Conservation (phyloP, 2,888 invertebrate species). For the Villa cingulata region DNA sequence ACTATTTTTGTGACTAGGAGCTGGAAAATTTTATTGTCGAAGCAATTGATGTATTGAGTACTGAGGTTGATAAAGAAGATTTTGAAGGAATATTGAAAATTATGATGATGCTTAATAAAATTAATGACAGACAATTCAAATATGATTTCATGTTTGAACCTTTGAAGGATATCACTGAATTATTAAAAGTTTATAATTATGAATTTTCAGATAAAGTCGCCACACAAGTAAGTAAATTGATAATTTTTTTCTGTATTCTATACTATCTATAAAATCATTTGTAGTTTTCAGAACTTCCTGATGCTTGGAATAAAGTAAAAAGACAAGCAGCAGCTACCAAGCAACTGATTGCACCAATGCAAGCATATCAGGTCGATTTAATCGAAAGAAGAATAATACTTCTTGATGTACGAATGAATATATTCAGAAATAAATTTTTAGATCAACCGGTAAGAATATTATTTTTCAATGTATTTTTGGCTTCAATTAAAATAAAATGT, state of each 20-base stretch:
- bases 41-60: slow-evolving; percentile 56
- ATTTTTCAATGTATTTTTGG: slow-evolving; percentile 34
- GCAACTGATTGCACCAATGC: slow-evolving; percentile 74
- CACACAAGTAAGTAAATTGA: slow-evolving; percentile 44
- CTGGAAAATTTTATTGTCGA: slow-evolving; percentile 64
- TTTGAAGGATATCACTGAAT: slow-evolving; percentile 68
- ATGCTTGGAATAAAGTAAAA: slow-evolving; percentile 74
- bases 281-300: slow-evolving; percentile 63
- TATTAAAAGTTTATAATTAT: slow-evolving; percentile 73
- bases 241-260: neutral
- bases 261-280: neutral
- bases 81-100: slow-evolving; percentile 70
- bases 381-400: slow-evolving; percentile 69
- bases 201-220: slow-evolving; percentile 69
- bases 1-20: slow-evolving; percentile 36
- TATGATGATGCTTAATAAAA: slow-evolving; percentile 64
- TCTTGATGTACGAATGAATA: slow-evolving; percentile 63
- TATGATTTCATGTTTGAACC: slow-evolving; percentile 88
- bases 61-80: slow-evolving; percentile 68
- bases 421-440: slow-evolving; percentile 64
- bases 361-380: slow-evolving; percentile 76
- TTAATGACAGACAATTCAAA: slow-evolving; percentile 61
- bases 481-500: neutral
- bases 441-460: slow-evolving; percentile 23
- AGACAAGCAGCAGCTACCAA: slow-evolving; percentile 70